Conservation (phyloP, 2,113 vertebrate species). For the Albula goreensis region DNA sequence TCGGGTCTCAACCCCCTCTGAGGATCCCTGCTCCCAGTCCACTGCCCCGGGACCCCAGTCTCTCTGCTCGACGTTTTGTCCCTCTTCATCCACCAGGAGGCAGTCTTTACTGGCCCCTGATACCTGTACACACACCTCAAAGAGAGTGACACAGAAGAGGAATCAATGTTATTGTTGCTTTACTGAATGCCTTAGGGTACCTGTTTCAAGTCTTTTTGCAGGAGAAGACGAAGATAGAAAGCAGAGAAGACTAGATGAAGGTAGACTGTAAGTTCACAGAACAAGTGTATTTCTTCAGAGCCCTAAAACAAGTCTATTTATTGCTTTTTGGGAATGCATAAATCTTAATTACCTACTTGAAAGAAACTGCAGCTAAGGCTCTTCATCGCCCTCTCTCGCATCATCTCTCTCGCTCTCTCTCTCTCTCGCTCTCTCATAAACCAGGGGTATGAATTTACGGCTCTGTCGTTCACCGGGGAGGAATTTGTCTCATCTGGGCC, state of each 20-base stretch:
- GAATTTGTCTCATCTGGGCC: neutral
- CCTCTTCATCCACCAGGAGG: constrained; percentile 25
- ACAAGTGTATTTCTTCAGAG: neutral
- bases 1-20: neutral
- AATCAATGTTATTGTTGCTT: neutral
- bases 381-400: too few relatives aligned
- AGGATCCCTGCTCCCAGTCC: constrained; percentile 38
- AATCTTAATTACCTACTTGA: neutral
- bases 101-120: constrained; percentile 41
- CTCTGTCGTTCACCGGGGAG: neutral
- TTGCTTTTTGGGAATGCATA: neutral
- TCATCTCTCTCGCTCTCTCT: too few relatives aligned
- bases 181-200: neutral
- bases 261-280: neutral
- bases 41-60: constrained; percentile 33
- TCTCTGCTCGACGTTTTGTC: constrained; percentile 29
- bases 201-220: neutral
- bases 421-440: neutral
- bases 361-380: neutral
- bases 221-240: neutral
- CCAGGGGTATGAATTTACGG: neutral
- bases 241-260: neutral
- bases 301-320: neutral
- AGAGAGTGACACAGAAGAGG: neutral
- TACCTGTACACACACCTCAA: constrained; percentile 35